phyloP scores from a whole-genome alignment of 2,888 invertebrate species.

The Saturnia japonica region DNA sequence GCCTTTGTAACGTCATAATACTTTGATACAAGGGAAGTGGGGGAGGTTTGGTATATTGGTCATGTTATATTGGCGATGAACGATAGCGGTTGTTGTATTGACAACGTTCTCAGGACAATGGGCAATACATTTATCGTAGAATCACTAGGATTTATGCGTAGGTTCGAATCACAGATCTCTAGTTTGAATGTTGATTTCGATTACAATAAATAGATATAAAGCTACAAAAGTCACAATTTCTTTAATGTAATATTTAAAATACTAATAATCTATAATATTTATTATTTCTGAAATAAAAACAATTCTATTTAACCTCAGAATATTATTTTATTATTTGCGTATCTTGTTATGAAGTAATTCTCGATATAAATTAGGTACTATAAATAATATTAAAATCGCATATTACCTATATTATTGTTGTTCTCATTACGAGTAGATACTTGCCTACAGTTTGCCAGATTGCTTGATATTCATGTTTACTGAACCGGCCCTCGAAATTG shows the following conservation, averaged over 20 bases:
- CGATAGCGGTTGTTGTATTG: slow-evolving; percentile 56
- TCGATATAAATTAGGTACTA: neutral
- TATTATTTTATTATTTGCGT: too few relatives aligned
- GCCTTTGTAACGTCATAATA: slow-evolving; percentile 15
- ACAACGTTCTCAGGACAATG: slow-evolving; percentile 59
- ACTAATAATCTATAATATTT: neutral
- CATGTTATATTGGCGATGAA: slow-evolving; percentile 56
- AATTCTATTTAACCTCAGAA: too few relatives aligned
- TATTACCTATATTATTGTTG: too few relatives aligned
- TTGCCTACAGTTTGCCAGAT: too few relatives aligned
- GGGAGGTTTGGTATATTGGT: slow-evolving; percentile 42
- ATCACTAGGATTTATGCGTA: slow-evolving; percentile 42
- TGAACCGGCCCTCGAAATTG: too few relatives aligned
- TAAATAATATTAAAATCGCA: neutral
- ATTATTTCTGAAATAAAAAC: too few relatives aligned
- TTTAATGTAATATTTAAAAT: neutral
- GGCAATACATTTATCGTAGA: slow-evolving; percentile 54
- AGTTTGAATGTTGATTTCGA: slow-evolving; percentile 15
- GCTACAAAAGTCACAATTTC: neutral
- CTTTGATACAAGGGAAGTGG: slow-evolving; percentile 23
- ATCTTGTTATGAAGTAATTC: too few relatives aligned
- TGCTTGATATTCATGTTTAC: too few relatives aligned
- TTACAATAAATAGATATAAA: slow-evolving; percentile 8
- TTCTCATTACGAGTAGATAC: too few relatives aligned
- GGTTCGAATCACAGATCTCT: too few relatives aligned